These are phyloP conservation scores for Ashinkailepas kermadecensis DNA, from an alignment of 2,888 invertebrate genomes.

Conservation along the genomic window DNA sequence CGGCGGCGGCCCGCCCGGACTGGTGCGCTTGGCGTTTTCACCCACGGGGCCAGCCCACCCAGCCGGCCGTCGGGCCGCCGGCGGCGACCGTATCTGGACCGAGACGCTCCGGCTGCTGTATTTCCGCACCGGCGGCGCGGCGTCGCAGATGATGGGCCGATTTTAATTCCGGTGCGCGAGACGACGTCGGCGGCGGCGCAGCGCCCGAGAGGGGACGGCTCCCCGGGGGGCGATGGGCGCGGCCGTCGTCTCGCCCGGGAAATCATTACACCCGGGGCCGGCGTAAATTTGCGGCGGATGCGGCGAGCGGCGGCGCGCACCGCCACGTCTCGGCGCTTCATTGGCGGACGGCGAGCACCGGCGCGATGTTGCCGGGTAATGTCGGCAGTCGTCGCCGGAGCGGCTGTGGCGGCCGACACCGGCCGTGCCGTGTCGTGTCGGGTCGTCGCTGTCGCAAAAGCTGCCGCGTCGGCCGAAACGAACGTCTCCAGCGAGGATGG, in stretches of 20 bases:
- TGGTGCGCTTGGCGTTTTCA: background rate
- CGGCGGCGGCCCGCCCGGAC: background rate
- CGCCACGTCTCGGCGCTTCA: no score
- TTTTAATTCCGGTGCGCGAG: slow-evolving; percentile 7
- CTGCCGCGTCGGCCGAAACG: no score
- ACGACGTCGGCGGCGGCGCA: background rate
- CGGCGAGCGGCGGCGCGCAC: no score
- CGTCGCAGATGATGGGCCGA: slow-evolving; percentile 8
- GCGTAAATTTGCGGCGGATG: background rate
- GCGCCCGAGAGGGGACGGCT: slow-evolving; percentile 1
- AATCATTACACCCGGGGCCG: slow-evolving; percentile 18
- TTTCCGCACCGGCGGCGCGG: background rate
- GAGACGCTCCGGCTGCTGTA: background rate
- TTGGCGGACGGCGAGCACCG: no score
- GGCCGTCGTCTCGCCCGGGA: slow-evolving; percentile 13
- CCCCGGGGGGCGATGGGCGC: slow-evolving; percentile 7
- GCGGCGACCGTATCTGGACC: background rate
- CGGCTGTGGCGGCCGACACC: no score
- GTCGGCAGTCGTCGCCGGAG: no score
- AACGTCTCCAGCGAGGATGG: no score
- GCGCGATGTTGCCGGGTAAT: no score
- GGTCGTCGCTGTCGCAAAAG: no score
- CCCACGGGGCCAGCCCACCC: background rate
- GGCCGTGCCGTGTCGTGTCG: no score
- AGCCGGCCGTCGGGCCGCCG: background rate